These are phyloP conservation scores for Chelonus insularis DNA, from an alignment of 1,140 invertebrate species.

Conservation along the genomic window DNA sequence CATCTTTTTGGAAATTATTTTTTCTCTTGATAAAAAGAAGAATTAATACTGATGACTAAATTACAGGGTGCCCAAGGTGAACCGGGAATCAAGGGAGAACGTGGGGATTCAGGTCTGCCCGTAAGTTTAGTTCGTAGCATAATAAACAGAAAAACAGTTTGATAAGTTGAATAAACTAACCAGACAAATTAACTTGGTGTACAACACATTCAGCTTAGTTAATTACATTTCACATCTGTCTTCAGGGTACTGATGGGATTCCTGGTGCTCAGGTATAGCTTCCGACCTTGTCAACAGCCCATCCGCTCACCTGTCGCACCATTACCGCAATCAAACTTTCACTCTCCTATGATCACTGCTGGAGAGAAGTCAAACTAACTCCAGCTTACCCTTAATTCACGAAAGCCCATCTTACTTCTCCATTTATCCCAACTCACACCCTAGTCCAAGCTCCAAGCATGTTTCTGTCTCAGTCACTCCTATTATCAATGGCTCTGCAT, in stretches of 20 bases:
- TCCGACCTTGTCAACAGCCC: slow-evolving; percentile 24
- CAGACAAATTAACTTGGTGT: background rate
- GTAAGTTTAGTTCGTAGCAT: slow-evolving; percentile 67
- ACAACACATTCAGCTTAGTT: background rate
- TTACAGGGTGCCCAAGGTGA: slow-evolving; percentile 87
- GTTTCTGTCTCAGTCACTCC: background rate
- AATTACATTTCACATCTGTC: slow-evolving; percentile 49
- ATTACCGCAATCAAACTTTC: slow-evolving; percentile 2
- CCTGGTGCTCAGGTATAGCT: slow-evolving; percentile 80
- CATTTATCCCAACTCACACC: slow-evolving; percentile 4
- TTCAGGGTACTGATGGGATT: slow-evolving; percentile 89
- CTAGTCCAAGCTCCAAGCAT: background rate
- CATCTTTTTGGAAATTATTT: too few species aligned
- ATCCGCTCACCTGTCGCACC: background rate
- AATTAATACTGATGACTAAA: slow-evolving; percentile 28
- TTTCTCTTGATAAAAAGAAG: too few species aligned
- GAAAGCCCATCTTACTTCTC: background rate
- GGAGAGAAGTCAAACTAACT: background rate
- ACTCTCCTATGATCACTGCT: background rate
- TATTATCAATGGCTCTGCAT: background rate
- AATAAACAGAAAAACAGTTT: background rate
- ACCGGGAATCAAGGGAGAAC: slow-evolving; percentile 85
- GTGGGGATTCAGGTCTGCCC: slow-evolving; percentile 87
- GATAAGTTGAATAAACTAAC: too few species aligned
- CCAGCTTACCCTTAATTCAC: background rate